Percentiles rank a stretch among this genome's conserved stretches.
These are phyloP conservation scores for Enteromius anoplus DNA, from an alignment of 2,797 vertebrate species.

Conservation along the genomic window DNA sequence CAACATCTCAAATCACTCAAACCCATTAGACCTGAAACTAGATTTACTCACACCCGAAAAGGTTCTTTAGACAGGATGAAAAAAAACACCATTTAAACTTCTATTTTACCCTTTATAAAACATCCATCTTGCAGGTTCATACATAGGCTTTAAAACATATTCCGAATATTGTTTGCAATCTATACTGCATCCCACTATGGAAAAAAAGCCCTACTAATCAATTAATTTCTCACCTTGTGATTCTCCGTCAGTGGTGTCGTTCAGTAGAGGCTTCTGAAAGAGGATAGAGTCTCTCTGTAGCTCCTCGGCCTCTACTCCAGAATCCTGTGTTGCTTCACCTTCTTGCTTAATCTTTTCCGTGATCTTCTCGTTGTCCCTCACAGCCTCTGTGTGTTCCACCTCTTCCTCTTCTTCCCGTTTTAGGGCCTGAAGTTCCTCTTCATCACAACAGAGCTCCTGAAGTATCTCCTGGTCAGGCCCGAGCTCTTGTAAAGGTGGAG, in stretches of 20 bases:
- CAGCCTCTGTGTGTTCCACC: slow-evolving; percentile 5
- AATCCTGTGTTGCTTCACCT: slow-evolving; percentile 49
- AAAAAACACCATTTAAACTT: not conserved
- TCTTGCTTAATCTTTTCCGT: slow-evolving; percentile 56
- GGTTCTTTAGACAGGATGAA: not conserved
- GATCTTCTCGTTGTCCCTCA: slow-evolving; percentile 44
- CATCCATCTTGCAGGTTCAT: not conserved
- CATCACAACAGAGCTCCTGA: slow-evolving; percentile 33
- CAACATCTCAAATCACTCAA: not conserved
- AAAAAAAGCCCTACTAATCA: not conserved
- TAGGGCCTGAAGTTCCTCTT: slow-evolving; percentile 9
- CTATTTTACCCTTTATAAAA: not conserved
- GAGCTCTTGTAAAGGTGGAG: slow-evolving; percentile 45
- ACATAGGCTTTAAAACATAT: not conserved
- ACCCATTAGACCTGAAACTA: not conserved
- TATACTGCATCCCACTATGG: not conserved
- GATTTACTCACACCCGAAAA: not conserved
- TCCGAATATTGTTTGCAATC: not conserved
- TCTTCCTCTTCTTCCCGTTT: slow-evolving; percentile 19
- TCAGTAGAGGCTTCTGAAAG: not conserved
- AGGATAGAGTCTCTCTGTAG: slow-evolving; percentile 8
- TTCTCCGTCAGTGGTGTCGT: not conserved
- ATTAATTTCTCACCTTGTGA: slow-evolving; percentile 32
- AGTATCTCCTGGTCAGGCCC: not conserved
- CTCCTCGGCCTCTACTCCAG: slow-evolving; percentile 16